Percentiles rank a stretch among this genome's conserved stretches.
These are phyloP conservation scores for Vannuccia rotundouncinata DNA, from an alignment of 2,888 invertebrate genomes.

Conservation along the genomic window DNA sequence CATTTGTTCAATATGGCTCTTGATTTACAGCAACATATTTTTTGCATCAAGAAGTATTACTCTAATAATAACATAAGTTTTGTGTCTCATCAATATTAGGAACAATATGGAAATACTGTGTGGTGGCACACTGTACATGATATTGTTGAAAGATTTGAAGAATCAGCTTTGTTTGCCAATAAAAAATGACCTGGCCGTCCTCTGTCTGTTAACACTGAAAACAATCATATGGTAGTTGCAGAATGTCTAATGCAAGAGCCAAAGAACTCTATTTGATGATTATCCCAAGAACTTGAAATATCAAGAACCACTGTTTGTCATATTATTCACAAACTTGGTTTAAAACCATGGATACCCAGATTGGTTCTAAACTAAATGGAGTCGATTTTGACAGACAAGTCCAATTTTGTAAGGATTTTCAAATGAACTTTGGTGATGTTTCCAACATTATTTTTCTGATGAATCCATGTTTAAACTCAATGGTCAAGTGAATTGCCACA, in stretches of 20 bases:
- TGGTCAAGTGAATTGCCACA: not conserved
- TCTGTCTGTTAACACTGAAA: not conserved
- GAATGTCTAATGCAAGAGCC: not conserved
- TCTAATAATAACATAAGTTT: too few species aligned
- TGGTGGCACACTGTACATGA: slow-evolving; percentile 1
- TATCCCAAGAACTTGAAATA: not conserved
- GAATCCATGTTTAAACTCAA: not conserved
- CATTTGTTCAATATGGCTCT: not conserved
- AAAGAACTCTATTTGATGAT: not conserved
- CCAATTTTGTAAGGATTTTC: not conserved
- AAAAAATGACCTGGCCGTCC: slow-evolving; percentile 7
- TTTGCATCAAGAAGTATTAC: too few species aligned
- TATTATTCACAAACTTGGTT: not conserved
- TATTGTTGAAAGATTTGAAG: slow-evolving; percentile 5
- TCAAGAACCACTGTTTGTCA: not conserved
- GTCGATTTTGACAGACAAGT: not conserved
- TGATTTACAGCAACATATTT: too few species aligned
- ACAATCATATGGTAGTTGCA: slow-evolving; percentile 7
- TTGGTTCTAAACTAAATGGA: not conserved
- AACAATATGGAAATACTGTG: slow-evolving; percentile 11
- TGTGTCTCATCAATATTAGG: not conserved
- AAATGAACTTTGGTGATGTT: not conserved
- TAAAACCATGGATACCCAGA: not conserved
- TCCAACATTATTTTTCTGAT: not conserved
- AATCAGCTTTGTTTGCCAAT: not conserved